Base-by-base conservation (phyloP, 1,140 invertebrate species). In the Euglossa dilemma region DNA sequence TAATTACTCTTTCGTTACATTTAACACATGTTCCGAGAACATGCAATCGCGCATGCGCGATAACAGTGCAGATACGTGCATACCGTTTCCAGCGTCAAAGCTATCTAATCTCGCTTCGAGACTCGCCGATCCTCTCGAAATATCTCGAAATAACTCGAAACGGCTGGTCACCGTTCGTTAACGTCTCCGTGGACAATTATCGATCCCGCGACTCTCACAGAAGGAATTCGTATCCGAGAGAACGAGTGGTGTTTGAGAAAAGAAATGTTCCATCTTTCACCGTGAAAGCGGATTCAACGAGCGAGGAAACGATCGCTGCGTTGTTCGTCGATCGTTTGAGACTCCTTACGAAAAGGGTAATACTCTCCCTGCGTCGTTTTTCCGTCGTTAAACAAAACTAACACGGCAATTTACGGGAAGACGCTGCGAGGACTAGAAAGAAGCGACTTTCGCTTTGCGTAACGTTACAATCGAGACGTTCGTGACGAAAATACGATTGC, bases 371-470 rank as follows among this genome's bases (percentile, higher is more conserved):
- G 11, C 52, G 14, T 52, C 20, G 4, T 23, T 14, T n/a, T n/a
- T 14, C 20, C 16, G 50, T 54, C 69, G 45, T 54, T 36, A 20
- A 56, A 43, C 20, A 23, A 43, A 69, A 36, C 28, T 20, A 70
- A 70, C 18, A 20, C 2, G 14, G 47, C 25, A 28, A 70, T 70
- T 70, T 70, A 52, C 50, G 25, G 23, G 20, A 54, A 28, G 50
- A 3, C 16, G 43, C n/a, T n/a, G 11, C 12, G n/a, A 18, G 54
- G 69, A 12, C 47, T 36, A 47, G 25, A 54, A 71, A 54, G 69
- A 71, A 71, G 47, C 69, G 25, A 71, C 69, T 71, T 71, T 71
- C 69, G 69, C 69, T 71, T 71, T 36, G 69, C 50, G 50, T 23
- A 71, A 71, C 36, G 28, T 16, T 64, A 43, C 63, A 36, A 64